Percentiles rank a stretch among this genome's conserved stretches.
These are phyloP conservation scores for Heliconius himera DNA, from an alignment of 1,140 invertebrate species.

Conservation along the genomic window DNA sequence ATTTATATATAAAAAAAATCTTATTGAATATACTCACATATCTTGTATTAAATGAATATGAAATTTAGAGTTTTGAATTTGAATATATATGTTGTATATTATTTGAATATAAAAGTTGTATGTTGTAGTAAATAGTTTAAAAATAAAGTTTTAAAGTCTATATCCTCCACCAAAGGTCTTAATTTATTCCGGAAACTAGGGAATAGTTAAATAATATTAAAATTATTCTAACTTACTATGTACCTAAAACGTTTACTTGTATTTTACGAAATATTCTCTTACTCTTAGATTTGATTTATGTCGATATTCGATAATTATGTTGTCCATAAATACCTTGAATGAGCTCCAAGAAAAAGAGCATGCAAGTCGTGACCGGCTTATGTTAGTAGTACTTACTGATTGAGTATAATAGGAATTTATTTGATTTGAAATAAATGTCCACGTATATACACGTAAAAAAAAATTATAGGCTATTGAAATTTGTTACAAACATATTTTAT, in stretches of 20 bases:
- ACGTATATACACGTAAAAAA: not conserved
- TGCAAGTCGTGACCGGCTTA: constrained; percentile 1
- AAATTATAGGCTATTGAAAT: not conserved
- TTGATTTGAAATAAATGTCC: not conserved
- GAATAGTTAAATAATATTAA: too few relatives aligned
- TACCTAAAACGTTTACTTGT: not conserved
- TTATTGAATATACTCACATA: too few relatives aligned
- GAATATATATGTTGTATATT: too few relatives aligned
- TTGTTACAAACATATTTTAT: not conserved
- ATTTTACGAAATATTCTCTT: not conserved
- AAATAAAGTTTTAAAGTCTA: too few relatives aligned
- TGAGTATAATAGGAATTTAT: constrained; percentile 6
- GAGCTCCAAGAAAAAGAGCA: constrained; percentile 4
- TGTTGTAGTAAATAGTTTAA: too few relatives aligned
- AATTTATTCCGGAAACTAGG: too few relatives aligned
- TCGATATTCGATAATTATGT: not conserved
- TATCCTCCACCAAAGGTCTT: too few relatives aligned
- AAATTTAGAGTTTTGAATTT: too few relatives aligned
- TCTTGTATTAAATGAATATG: too few relatives aligned
- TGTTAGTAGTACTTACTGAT: constrained; percentile 1
- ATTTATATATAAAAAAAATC: too few relatives aligned
- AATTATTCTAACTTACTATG: not conserved
- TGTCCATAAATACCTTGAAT: not conserved
- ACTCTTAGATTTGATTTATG: not conserved
- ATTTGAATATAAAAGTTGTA: too few relatives aligned